phyloP scores from a whole-genome alignment of 2,797 vertebrate genomes.

The Megalops cyprinoides region DNA sequence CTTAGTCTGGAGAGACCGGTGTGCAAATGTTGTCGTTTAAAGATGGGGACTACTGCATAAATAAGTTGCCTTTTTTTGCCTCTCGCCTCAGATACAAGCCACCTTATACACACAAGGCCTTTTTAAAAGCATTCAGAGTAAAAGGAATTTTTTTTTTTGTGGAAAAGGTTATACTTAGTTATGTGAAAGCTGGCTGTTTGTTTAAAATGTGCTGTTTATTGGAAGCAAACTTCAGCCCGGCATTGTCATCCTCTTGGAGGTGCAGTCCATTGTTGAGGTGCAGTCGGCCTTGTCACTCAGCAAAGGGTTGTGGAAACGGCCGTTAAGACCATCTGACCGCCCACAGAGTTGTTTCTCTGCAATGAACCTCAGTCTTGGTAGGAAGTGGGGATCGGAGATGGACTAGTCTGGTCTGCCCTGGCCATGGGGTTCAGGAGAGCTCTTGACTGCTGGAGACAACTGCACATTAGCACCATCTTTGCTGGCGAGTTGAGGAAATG shows the following conservation, averaged over 20 bases:
- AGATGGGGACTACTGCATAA: background rate
- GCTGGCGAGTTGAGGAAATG: background rate
- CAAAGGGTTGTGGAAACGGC: background rate
- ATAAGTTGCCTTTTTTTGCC: background rate
- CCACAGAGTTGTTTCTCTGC: background rate
- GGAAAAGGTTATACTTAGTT: background rate
- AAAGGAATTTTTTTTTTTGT: background rate
- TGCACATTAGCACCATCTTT: background rate
- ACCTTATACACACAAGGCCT: no score
- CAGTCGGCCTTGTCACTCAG: background rate
- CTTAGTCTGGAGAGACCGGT: background rate
- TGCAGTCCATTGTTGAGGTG: background rate
- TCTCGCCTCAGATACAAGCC: background rate
- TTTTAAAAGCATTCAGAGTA: no score
- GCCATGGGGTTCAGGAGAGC: background rate
- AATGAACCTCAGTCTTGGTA: background rate
- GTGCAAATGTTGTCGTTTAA: background rate
- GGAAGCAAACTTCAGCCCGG: no score
- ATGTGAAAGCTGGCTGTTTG: no score
- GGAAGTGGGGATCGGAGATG: background rate
- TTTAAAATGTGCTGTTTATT: no score
- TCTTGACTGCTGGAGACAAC: background rate
- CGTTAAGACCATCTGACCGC: background rate
- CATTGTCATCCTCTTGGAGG: no score
- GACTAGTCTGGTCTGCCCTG: background rate